These are phyloP conservation scores for Cynodonichthys magdalenae DNA, from an alignment of 2,797 vertebrate genomes.

Conservation along the genomic window DNA sequence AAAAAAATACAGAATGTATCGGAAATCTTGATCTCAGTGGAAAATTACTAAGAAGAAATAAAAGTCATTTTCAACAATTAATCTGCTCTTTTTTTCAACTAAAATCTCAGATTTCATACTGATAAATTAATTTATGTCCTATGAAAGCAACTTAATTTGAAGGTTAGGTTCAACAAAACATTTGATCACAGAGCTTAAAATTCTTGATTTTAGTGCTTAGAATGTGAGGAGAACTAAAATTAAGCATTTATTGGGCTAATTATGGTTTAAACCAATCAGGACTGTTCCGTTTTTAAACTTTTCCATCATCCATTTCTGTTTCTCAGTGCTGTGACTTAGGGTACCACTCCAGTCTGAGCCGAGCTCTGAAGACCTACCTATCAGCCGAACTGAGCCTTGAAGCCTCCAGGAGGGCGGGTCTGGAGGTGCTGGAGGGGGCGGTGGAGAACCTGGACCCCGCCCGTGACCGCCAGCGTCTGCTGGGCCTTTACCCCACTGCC, in stretches of 20 bases:
- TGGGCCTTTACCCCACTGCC: constrained; percentile 95
- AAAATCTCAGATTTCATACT: too few relatives aligned
- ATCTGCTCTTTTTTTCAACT: too few relatives aligned
- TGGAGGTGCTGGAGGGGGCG: constrained; percentile 95
- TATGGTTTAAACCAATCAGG: too few relatives aligned
- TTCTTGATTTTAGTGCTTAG: too few relatives aligned
- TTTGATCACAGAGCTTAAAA: too few relatives aligned
- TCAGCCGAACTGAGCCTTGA: constrained; percentile 96
- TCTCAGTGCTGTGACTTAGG: constrained; percentile 95
- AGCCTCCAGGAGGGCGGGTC: constrained; percentile 92
- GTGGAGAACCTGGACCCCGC: constrained; percentile 94
- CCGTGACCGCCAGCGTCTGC: constrained; percentile 93
- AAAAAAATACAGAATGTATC: too few relatives aligned
- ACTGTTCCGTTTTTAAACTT: not conserved
- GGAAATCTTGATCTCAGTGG: not conserved
- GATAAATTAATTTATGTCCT: too few relatives aligned
- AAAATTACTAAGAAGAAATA: not conserved
- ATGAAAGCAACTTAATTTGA: too few relatives aligned
- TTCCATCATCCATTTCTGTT: not conserved
- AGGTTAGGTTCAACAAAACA: too few relatives aligned
- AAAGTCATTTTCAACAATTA: too few relatives aligned
- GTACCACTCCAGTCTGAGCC: constrained; percentile 95
- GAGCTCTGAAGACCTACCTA: constrained; percentile 93
- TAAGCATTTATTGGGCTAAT: too few relatives aligned
- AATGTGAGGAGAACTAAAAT: too few relatives aligned